A percentile compares a stretch with the other conserved stretches of the same genome.
Evolutionary conservation across 1,140 invertebrate genomes (phyloP).

Genomic region (Dryas iulia): DNA sequence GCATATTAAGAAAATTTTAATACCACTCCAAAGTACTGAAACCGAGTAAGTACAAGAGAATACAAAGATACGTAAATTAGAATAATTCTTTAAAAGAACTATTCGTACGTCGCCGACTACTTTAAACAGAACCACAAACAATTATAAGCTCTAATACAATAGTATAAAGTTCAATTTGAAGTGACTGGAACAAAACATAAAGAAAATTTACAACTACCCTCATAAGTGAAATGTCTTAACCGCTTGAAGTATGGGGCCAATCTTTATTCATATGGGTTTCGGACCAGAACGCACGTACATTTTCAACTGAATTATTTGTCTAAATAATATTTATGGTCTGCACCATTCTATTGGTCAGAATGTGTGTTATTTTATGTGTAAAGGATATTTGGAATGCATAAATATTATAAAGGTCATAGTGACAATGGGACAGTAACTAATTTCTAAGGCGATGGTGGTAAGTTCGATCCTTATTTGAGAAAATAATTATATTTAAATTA

Average conservation of each 20-base stretch:
- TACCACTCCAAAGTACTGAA: not conserved
- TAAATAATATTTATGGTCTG: slow-evolving; percentile 40
- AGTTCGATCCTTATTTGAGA: no score
- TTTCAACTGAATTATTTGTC: slow-evolving; percentile 47
- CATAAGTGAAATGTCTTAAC: slow-evolving; percentile 58
- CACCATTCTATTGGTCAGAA: not conserved
- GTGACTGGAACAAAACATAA: slow-evolving; percentile 11
- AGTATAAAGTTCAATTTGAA: slow-evolving; percentile 13
- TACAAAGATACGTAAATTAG: slow-evolving; percentile 3
- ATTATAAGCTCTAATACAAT: not conserved
- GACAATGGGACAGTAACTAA: no score
- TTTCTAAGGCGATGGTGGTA: no score
- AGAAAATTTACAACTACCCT: slow-evolving; percentile 57
- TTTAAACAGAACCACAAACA: not conserved
- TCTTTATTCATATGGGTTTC: slow-evolving; percentile 55
- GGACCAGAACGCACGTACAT: slow-evolving; percentile 32
- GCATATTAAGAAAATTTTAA: not conserved
- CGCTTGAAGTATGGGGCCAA: slow-evolving; percentile 55
- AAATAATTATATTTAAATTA: no score
- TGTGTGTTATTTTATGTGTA: not conserved
- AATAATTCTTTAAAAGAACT: slow-evolving; percentile 5
- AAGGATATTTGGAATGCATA: no score
- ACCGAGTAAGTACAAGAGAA: not conserved
- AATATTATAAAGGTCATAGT: no score
- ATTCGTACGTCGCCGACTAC: not conserved